These are phyloP conservation scores for Nibea albiflora DNA, from an alignment of 2,113 vertebrate species.

Conservation along the genomic window DNA sequence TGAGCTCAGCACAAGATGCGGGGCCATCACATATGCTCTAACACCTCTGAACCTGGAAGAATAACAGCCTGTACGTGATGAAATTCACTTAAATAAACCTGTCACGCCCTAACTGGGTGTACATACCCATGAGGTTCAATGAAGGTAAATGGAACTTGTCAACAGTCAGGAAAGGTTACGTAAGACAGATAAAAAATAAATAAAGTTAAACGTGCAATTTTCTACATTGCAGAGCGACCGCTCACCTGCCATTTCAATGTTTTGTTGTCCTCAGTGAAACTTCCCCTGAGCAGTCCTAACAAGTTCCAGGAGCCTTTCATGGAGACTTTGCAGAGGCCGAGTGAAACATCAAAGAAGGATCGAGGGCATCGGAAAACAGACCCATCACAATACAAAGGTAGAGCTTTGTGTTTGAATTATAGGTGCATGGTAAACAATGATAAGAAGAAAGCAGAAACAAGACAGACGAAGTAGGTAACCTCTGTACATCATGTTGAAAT, in stretches of 20 bases:
- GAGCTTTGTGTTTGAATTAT: not conserved
- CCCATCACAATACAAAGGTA: constrained; percentile 87
- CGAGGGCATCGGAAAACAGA: constrained; percentile 87
- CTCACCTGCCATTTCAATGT: constrained; percentile 36
- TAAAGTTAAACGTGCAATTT: not conserved
- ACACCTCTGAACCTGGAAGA: not conserved
- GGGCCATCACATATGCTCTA: not conserved
- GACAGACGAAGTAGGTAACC: not conserved
- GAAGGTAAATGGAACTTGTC: constrained; percentile 14
- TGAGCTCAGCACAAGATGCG: not conserved
- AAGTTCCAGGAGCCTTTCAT: constrained; percentile 75
- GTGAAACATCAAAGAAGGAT: constrained; percentile 89
- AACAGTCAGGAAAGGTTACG: constrained; percentile 72
- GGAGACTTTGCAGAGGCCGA: constrained; percentile 77
- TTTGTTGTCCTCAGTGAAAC: constrained; percentile 75
- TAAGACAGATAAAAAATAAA: constrained; percentile 36
- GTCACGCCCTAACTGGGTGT: not conserved
- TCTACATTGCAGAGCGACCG: not conserved
- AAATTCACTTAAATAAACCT: not conserved
- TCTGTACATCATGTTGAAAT: not conserved
- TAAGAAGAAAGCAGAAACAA: not conserved
- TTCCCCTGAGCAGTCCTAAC: constrained; percentile 73
- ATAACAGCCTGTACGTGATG: not conserved
- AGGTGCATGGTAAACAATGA: not conserved
- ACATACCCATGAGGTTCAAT: too few species aligned